Percentiles rank a stretch among this genome's conserved stretches.
Conservation (phyloP, 1,140 invertebrate genomes). For the Cydia pomonella region DNA sequence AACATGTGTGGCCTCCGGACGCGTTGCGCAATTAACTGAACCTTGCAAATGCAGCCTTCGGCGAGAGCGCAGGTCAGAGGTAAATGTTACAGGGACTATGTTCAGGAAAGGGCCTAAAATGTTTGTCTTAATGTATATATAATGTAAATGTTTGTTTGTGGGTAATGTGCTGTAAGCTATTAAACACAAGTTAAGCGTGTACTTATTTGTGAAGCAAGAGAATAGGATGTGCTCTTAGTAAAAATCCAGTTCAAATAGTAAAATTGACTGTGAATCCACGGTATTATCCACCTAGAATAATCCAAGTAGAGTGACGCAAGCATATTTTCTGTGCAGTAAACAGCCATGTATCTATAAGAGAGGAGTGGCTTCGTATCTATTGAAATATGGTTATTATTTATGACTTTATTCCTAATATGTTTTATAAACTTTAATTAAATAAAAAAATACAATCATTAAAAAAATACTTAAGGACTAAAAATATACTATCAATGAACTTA, state of each 20-base stretch:
- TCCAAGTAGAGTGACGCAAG: not conserved
- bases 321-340: not conserved
- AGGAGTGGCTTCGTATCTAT: not conserved
- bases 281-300: too few species aligned
- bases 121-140: too few species aligned
- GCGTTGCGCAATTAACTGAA: not conserved
- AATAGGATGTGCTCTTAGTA: not conserved
- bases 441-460: too few species aligned
- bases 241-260: not conserved
- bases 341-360: not conserved
- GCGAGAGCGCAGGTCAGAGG: not conserved
- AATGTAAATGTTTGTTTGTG: too few species aligned
- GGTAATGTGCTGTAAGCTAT: too few species aligned
- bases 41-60: slow-evolving; percentile 2
- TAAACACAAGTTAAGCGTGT: too few species aligned
- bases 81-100: not conserved
- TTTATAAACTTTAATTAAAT: too few species aligned
- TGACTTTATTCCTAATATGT: not conserved
- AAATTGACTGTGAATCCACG: not conserved
- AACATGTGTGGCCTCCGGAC: not conserved
- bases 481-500: too few species aligned
- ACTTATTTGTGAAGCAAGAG: not conserved
- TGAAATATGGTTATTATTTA: not conserved
- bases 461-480: too few species aligned
- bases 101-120: not conserved